Base-by-base conservation (phyloP, 2,113 vertebrate species). In the Sceloporus undulatus region DNA sequence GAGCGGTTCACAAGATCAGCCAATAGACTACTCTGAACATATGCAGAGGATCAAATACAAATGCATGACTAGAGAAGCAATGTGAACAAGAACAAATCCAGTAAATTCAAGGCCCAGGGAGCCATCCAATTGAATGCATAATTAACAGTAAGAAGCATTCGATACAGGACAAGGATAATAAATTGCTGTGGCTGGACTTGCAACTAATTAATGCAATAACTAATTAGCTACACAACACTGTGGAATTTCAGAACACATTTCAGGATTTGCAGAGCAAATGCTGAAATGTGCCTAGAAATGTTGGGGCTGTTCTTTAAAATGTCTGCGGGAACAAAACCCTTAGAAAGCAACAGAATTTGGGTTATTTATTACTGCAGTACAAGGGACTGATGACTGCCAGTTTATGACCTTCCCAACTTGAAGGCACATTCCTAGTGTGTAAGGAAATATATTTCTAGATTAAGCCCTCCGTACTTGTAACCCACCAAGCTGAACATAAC, bases 51-150 rank as follows among this genome's bases (percentile, higher is more conserved):
- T 0, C 68, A 85, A 84, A 1, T 23, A 54, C 2, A 38, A 42
- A 38, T 14, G 9, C 70, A 42, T 27, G 1, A 0, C 0, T n/a
- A 76, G 62, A 85, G 6, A n/a, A 0, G 71, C n/a, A 42, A 71
- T 19, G 38, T 65, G 52, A 18, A 82, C 73, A 92, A 29, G 0
- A 83, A 82, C 2, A 40, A 88, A 86, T 74, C 59, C 38, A 1
- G 0, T 27, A 48, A 42, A 85, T 73, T 56, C 48, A 74, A 68
- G 38, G 21, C 85, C 76, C 48, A 81, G 56, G 70, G 19, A 71
- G 66, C 16, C 0, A 0, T 19, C 34, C 68, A 65, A 42, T 71
- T 25, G 8, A 87, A 25, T n/a, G 70, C 38, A 66, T 25, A 21
- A 19, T 38, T 0, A 0, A 10, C 18, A 4, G 4, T 34, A 42